A percentile compares a stretch with the other conserved stretches of the same genome.
phyloP scores from a whole-genome alignment of 2,797 vertebrate species.

The Naso thynnoides region DNA sequence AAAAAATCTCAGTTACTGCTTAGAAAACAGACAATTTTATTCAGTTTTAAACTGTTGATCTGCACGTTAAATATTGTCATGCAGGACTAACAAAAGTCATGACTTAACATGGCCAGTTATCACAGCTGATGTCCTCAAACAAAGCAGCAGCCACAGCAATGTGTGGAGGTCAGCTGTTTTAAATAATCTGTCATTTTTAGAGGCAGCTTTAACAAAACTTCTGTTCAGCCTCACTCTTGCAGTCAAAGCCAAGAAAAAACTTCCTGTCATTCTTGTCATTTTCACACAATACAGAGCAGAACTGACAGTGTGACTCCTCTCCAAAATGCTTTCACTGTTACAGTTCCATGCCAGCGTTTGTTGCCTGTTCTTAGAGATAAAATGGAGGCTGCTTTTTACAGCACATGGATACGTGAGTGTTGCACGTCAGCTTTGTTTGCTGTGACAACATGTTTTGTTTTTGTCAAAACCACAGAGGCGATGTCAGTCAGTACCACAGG shows the following conservation, averaged over 20 bases:
- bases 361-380: slow-evolving; percentile 27
- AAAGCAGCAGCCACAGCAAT: no score
- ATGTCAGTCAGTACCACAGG: not conserved
- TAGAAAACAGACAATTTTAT: no score
- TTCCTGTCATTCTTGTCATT: not conserved
- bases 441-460: slow-evolving; percentile 75
- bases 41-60: no score
- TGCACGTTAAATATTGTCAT: no score
- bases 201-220: not conserved
- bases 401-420: slow-evolving; percentile 40
- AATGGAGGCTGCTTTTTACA: slow-evolving; percentile 8
- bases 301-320: not conserved
- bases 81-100: no score
- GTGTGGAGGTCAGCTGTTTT: not conserved
- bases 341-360: slow-evolving; percentile 11
- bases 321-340: slow-evolving; percentile 3
- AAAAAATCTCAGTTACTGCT: no score
- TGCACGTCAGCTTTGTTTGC: slow-evolving; percentile 63
- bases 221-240: not conserved
- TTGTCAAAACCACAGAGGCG: slow-evolving; percentile 37
- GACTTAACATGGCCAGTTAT: no score
- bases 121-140: no score
- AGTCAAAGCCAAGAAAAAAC: not conserved
- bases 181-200: not conserved
- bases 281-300: not conserved